Evolutionary conservation across 2,113 vertebrate species (phyloP).

Genomic region (Coryphaenoides rupestris): DNA sequence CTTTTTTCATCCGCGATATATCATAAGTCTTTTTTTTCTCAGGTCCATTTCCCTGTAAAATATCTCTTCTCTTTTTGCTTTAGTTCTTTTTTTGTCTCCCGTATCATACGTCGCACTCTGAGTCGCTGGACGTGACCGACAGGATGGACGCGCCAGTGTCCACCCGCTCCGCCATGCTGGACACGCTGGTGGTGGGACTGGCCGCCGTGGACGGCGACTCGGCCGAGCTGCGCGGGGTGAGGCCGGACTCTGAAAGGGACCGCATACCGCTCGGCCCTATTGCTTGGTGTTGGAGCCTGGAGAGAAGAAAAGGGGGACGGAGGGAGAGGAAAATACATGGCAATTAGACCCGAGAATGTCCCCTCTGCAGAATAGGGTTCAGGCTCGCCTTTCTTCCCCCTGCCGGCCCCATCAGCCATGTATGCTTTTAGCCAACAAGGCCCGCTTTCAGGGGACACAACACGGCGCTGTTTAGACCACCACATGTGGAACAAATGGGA

Average conservation of each 20-base stretch:
- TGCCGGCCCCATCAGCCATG: slow-evolving; percentile 62
- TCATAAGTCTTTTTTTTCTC: slow-evolving; percentile 76
- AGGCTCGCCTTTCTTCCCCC: slow-evolving; percentile 60
- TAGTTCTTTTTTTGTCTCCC: slow-evolving; percentile 60
- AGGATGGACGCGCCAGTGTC: slow-evolving; percentile 96
- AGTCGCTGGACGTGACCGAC: slow-evolving; percentile 99
- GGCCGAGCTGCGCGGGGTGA: slow-evolving; percentile 95
- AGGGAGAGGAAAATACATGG: slow-evolving; percentile 51
- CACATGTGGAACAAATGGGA: slow-evolving; percentile 52
- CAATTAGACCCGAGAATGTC: slow-evolving; percentile 68
- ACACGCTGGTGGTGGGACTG: slow-evolving; percentile 97
- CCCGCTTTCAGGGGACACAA: slow-evolving; percentile 59
- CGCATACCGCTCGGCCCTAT: slow-evolving; percentile 97
- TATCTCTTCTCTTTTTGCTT: slow-evolving; percentile 76
- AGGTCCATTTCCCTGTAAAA: slow-evolving; percentile 80
- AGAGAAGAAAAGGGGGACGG: slow-evolving; percentile 45
- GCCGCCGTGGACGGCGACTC: slow-evolving; percentile 97
- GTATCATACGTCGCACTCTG: slow-evolving; percentile 99
- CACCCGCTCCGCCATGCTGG: slow-evolving; percentile 93
- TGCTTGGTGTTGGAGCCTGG: slow-evolving; percentile 97
- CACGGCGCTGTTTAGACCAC: slow-evolving; percentile 54
- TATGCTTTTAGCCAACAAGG: slow-evolving; percentile 48
- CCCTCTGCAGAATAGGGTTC: slow-evolving; percentile 63
- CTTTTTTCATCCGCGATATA: slow-evolving; percentile 78
- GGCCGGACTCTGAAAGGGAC: slow-evolving; percentile 93